Evolutionary conservation across 2,113 vertebrate species (phyloP).

Genomic region (Orientallactaga bullata): DNA sequence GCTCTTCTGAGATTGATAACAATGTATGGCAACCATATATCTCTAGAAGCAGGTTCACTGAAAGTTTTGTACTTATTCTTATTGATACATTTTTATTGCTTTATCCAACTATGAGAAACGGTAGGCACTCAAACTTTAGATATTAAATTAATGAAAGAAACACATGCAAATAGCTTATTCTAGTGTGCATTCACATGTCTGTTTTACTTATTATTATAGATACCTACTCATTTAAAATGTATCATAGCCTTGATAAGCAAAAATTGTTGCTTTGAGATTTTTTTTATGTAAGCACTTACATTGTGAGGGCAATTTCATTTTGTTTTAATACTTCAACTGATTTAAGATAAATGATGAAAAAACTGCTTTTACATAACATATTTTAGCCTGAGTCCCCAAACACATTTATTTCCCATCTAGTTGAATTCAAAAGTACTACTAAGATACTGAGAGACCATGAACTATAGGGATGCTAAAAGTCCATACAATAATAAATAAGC

Average conservation of each 20-base stretch:
- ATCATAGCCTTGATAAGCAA: background rate
- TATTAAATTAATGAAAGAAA: background rate
- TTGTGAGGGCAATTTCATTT: background rate
- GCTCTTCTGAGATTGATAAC: too few species aligned
- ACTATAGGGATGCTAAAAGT: background rate
- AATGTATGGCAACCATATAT: too few species aligned
- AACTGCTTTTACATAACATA: background rate
- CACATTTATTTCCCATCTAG: background rate
- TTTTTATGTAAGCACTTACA: background rate
- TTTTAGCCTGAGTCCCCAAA: conserved; percentile 10
- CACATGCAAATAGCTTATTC: background rate
- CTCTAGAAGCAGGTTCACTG: too few species aligned
- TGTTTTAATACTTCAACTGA: background rate
- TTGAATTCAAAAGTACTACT: conserved; percentile 9
- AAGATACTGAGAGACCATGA: conserved; percentile 43
- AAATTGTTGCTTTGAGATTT: background rate
- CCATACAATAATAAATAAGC: conserved; percentile 51
- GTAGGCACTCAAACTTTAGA: background rate
- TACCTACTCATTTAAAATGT: background rate
- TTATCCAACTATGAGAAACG: background rate
- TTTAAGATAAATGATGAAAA: background rate
- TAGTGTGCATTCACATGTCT: background rate
- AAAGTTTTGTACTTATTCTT: background rate
- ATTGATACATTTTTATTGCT: background rate
- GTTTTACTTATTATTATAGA: background rate